phyloP scores from a whole-genome alignment of 2,888 invertebrate genomes.

The Volucella inanis region DNA sequence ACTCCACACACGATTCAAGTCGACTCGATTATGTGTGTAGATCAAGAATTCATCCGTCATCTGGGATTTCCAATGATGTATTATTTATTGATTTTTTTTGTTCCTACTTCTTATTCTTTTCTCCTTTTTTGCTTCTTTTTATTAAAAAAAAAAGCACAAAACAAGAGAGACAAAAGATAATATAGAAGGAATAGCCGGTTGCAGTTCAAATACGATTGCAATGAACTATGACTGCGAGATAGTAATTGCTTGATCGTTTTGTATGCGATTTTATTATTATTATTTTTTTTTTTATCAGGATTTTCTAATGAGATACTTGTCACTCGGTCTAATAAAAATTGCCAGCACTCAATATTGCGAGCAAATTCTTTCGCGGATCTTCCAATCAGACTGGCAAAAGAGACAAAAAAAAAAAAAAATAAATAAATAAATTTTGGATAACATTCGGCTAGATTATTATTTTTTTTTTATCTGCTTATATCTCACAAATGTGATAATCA shows the following conservation, averaged over 20 bases:
- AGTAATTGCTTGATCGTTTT: no score
- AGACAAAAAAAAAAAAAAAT: not conserved
- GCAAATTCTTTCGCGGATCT: no score
- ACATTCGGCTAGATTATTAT: conserved; percentile 24
- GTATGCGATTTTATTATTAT: no score
- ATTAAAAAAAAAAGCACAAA: conserved; percentile 11
- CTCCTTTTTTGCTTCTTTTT: conserved; percentile 29
- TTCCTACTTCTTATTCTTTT: conserved; percentile 17
- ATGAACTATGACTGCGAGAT: conserved; percentile 15
- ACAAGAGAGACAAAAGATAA: not conserved
- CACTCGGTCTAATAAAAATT: no score
- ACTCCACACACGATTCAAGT: conserved; percentile 27
- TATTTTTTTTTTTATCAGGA: no score
- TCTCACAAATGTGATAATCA: conserved; percentile 64
- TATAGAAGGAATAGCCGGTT: conserved; percentile 18
- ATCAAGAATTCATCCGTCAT: conserved; percentile 62
- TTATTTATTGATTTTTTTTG: conserved; percentile 54
- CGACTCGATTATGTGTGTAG: conserved; percentile 43
- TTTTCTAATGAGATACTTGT: no score
- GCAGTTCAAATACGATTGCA: conserved; percentile 20
- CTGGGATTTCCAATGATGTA: conserved; percentile 71
- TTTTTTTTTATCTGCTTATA: conserved; percentile 28
- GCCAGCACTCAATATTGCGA: no score
- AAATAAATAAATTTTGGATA: conserved; percentile 47
- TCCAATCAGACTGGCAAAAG: no score